Base-by-base conservation (phyloP, 2,888 invertebrate species). In the Eupithecia inturbata region DNA sequence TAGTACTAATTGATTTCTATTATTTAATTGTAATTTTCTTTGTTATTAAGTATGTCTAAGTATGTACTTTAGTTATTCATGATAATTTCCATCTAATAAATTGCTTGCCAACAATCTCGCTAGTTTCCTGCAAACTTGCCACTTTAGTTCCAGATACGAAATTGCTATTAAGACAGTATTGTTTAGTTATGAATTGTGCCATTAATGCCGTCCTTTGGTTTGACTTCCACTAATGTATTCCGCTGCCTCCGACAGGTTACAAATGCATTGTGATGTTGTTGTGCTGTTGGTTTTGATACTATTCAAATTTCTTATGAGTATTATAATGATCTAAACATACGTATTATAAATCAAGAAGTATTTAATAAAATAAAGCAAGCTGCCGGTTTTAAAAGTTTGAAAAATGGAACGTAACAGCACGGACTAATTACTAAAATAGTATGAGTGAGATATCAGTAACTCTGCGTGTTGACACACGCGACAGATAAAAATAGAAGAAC, bases 191-290 rank as follows among this genome's bases (percentile, higher is more conserved):
- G 66, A 66, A 66, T 39, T 66, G 39, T 41, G 62, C 28, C 7
- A 60, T 60, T 60, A 64, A 64, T n/a, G 10, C 36, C 74, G 80
- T 81, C 80, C 80, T 82, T 87, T 88, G 87, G 85, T 83, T 89
- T 75, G 90, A 89, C 90, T 92, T 84, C 85, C 80, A 87, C 86
- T 91, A 93, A 92, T 93, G 90, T 91, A 92, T 92, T 93, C 91
- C 85, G 83, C 92, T 93, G 92, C 93, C 91, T 85, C 89, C 91
- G 87, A 87, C 83, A 87, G 85, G 87, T 90, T 89, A 87, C 84
- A 84, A 87, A 88, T 86, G 85, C 82, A 83, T 81, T 86, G 85
- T 82, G 85, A 68, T 66, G 49, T 68, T 66, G 66, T 66, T 26
- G 22, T 66, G 26, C 6, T 39, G 12, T n/a, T 41, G 22, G 26